Conservation (phyloP, 2,888 invertebrate genomes). For the Callinectes sapidus region DNA sequence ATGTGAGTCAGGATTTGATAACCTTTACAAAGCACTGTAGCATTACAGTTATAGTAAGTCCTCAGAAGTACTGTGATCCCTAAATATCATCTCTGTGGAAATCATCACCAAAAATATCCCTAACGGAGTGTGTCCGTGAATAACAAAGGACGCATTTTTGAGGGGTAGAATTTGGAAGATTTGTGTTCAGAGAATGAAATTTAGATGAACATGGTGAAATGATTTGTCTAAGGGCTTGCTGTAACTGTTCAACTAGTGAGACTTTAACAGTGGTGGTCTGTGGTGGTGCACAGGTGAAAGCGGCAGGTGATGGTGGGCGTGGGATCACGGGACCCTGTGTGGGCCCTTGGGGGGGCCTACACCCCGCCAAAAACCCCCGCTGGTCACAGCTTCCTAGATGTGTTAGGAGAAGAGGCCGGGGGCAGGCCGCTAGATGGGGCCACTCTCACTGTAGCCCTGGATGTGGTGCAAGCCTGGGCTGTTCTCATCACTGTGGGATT, state of each 20-base stretch:
- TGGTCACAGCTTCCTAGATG: constrained; percentile 48
- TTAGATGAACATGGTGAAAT: not conserved
- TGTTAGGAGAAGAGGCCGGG: constrained; percentile 56
- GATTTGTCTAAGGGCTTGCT: not conserved
- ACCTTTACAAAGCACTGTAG: not conserved
- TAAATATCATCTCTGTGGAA: not conserved
- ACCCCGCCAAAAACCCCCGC: constrained; percentile 36
- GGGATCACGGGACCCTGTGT: constrained; percentile 54
- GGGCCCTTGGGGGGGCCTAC: constrained; percentile 67
- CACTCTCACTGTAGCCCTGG: constrained; percentile 69
- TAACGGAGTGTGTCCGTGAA: not conserved
- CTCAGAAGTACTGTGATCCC: not conserved
- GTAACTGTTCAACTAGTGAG: not conserved
- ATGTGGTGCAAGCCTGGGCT: constrained; percentile 72
- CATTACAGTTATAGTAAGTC: not conserved
- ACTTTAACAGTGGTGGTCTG: constrained; percentile 21
- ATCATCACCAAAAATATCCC: not conserved
- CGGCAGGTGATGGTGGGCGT: constrained; percentile 65
- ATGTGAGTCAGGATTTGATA: not conserved
- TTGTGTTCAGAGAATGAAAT: not conserved
- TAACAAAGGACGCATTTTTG: not conserved
- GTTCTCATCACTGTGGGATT: constrained; percentile 72
- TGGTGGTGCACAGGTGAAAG: constrained; percentile 36
- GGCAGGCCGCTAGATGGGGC: constrained; percentile 66
- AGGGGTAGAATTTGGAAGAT: not conserved